Evolutionary conservation across 35 echinoderm and acorn worm genomes (phyloP).

Genomic region (Lytechinus variegatus): DNA sequence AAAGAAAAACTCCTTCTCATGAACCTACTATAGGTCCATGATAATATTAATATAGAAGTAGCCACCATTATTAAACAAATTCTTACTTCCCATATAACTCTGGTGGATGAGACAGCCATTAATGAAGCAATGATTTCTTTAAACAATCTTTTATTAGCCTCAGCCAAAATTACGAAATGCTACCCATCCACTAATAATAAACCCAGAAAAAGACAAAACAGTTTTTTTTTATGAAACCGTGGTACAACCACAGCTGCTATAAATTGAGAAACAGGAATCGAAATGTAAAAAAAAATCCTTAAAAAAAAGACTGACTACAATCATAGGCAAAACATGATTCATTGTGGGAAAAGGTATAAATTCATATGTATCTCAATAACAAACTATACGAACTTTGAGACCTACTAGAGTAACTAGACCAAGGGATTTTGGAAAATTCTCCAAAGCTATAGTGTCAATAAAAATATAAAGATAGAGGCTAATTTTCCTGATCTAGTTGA

Average conservation of each 20-base stretch:
- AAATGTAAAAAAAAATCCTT: slow-evolving; percentile 11
- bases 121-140: not conserved
- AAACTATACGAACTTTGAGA: not conserved
- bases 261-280: slow-evolving; percentile 12
- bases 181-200: not conserved
- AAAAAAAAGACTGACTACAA: too few species aligned
- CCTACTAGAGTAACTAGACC: too few species aligned
- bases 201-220: not conserved
- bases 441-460: not conserved
- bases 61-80: too few species aligned
- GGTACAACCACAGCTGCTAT: not conserved
- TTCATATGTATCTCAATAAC: not conserved
- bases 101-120: not conserved
- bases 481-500: not conserved
- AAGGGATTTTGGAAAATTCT: not conserved
- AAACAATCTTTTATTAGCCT: not conserved
- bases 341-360: not conserved
- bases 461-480: not conserved
- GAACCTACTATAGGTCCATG: too few species aligned
- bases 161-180: slow-evolving; percentile 28
- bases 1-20: too few species aligned
- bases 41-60: too few species aligned
- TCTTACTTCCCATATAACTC: too few species aligned
- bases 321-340: too few species aligned
- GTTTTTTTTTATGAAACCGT: not conserved